These are phyloP conservation scores for Habrosyne pyritoides DNA, from an alignment of 2,888 invertebrate species.

Conservation along the genomic window DNA sequence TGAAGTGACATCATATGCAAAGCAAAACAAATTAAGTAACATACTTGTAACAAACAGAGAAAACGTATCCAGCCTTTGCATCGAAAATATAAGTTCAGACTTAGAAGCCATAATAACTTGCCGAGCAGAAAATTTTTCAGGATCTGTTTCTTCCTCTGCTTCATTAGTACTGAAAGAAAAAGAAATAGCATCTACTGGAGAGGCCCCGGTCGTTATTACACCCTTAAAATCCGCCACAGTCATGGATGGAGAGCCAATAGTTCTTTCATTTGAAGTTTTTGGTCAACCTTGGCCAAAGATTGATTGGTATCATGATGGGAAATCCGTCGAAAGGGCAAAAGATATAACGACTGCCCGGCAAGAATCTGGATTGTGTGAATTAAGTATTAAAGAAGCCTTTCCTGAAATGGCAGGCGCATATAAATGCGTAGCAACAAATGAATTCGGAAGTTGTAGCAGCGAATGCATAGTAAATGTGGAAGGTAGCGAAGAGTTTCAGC, in stretches of 20 bases:
- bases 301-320: conserved; percentile 90
- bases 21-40: conserved; percentile 85
- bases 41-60: conserved; percentile 88
- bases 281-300: conserved; percentile 92
- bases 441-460: conserved; percentile 91
- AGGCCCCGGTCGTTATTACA: conserved; percentile 89
- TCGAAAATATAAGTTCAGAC: conserved; percentile 88
- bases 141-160: conserved; percentile 94
- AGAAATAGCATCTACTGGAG: conserved; percentile 61
- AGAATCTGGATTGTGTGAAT: conserved; percentile 90
- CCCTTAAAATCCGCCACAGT: conserved; percentile 89
- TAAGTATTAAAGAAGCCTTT: conserved; percentile 93
- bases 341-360: conserved; percentile 90
- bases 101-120: conserved; percentile 92
- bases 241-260: conserved; percentile 95
- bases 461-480: conserved; percentile 91
- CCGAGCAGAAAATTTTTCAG: conserved; percentile 94
- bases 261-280: conserved; percentile 87
- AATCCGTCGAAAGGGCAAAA: conserved; percentile 88
- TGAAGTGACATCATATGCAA: conserved; percentile 83
- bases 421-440: conserved; percentile 91
- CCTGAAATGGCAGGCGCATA: conserved; percentile 96
- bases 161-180: conserved; percentile 86
- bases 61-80: conserved; percentile 91
- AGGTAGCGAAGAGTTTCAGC: conserved; percentile 83